A percentile compares a stretch with the other conserved stretches of the same genome.
Evolutionary conservation across 2,888 invertebrate species (phyloP).

Genomic region (Autographa pulchrina): DNA sequence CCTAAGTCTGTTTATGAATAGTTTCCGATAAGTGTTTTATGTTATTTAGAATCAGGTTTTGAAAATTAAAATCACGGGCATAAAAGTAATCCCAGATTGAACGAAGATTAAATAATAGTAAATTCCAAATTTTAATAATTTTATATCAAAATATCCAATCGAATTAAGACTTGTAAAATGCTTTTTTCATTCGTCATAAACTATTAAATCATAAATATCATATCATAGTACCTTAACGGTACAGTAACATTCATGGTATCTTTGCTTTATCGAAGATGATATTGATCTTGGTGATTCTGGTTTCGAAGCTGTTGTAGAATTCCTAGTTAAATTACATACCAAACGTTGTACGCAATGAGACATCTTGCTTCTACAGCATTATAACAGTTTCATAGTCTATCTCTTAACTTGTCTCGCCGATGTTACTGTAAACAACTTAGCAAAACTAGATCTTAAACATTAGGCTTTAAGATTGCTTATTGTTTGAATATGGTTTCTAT

Average conservation of each 20-base stretch:
- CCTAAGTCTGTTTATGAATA: neutral
- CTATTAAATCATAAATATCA: too few species aligned
- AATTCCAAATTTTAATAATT: too few species aligned
- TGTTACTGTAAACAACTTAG: conserved; percentile 21
- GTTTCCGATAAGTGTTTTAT: neutral
- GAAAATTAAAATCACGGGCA: neutral
- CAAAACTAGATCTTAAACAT: conserved; percentile 19
- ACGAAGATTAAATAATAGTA: neutral
- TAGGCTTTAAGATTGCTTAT: conserved; percentile 19
- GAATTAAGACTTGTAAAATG: too few species aligned
- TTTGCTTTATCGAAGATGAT: too few species aligned
- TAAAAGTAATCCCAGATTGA: neutral
- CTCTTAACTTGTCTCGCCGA: conserved; percentile 10
- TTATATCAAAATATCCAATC: too few species aligned
- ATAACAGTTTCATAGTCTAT: conserved; percentile 14
- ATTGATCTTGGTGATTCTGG: neutral
- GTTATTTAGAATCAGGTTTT: neutral
- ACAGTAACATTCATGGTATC: too few species aligned
- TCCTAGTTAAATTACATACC: neutral
- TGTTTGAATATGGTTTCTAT: conserved; percentile 19
- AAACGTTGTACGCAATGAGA: conserved; percentile 24
- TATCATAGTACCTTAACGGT: too few species aligned
- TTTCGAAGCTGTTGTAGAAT: neutral
- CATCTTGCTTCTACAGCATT: conserved; percentile 12
- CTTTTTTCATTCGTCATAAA: too few species aligned